Percentiles rank a stretch among this genome's conserved stretches.
These are phyloP conservation scores for Zygogramma bicolorata DNA, from an alignment of 2,888 invertebrate genomes.

Conservation along the genomic window DNA sequence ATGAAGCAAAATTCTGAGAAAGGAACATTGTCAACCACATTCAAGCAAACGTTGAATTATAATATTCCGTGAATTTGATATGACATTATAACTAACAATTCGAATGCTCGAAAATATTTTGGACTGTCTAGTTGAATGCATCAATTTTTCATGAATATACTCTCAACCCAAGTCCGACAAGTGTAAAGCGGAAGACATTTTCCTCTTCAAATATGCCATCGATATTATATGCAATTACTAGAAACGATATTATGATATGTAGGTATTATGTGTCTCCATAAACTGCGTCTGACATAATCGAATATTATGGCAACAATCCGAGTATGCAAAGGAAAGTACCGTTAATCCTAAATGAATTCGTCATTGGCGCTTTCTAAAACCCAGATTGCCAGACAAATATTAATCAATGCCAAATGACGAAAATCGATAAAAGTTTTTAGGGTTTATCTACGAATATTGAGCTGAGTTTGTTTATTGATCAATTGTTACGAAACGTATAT, in stretches of 20 bases:
- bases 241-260: background rate
- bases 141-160: no score
- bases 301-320: background rate
- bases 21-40: no score
- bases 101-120: no score
- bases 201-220: background rate
- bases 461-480: background rate
- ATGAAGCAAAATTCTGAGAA: no score
- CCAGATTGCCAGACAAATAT: background rate
- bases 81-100: no score
- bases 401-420: background rate
- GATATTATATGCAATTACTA: background rate
- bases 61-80: no score
- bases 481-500: background rate
- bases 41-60: no score
- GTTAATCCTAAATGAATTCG: background rate
- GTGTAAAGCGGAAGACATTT: background rate
- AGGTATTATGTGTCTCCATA: background rate
- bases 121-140: no score
- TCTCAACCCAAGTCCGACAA: no score
- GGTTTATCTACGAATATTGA: background rate
- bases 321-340: background rate
- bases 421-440: background rate
- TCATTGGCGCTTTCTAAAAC: slow-evolving; percentile 5
- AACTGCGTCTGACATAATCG: slow-evolving; percentile 2